Percentiles rank a stretch among this genome's conserved stretches.
These are phyloP conservation scores for Microcebus tavaratra DNA, from an alignment of 2,113 vertebrate species.

Conservation along the genomic window DNA sequence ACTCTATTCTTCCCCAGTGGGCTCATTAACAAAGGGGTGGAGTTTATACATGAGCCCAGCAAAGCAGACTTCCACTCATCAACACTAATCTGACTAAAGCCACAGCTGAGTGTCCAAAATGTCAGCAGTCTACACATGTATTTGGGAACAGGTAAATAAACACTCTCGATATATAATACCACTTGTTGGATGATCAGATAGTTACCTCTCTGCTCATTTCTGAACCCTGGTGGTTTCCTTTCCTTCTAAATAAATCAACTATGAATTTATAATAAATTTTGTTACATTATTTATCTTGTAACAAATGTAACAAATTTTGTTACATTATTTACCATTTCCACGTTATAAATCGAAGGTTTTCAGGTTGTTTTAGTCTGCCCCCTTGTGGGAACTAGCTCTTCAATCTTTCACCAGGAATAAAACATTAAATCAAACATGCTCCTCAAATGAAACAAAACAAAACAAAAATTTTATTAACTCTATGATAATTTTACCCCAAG, in stretches of 20 bases:
- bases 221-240: background rate
- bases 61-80: background rate
- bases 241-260: constrained; percentile 29
- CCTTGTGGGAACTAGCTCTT: constrained; percentile 66
- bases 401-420: constrained; percentile 17
- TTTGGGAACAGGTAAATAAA: background rate
- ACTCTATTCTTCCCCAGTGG: background rate
- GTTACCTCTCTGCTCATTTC: background rate
- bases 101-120: background rate
- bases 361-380: constrained; percentile 67
- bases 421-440: constrained; percentile 39
- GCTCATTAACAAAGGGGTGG: background rate
- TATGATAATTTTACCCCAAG: constrained; percentile 19
- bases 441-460: constrained; percentile 36
- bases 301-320: no score
- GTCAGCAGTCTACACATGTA: background rate
- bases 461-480: background rate
- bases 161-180: background rate
- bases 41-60: background rate
- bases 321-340: background rate
- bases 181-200: background rate
- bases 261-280: constrained; percentile 44
- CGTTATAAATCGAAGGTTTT: background rate
- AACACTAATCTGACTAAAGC: background rate
- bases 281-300: background rate